A percentile compares a stretch with the other conserved stretches of the same genome.
Conservation (phyloP, 2,797 vertebrate species). For the Tragopan temminckii region DNA sequence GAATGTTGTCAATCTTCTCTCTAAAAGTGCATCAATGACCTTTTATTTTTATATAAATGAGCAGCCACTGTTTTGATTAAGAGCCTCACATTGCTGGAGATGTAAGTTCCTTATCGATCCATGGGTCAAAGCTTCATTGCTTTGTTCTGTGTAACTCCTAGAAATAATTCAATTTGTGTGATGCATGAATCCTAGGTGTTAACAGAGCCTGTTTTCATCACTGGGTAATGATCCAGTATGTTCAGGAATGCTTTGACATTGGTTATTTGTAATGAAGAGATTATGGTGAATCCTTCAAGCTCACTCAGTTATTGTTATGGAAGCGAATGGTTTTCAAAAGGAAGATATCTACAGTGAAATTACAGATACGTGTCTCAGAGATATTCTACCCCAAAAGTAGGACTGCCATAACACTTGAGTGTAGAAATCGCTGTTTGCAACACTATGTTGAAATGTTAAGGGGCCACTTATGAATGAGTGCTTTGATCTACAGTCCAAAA, state of each 20-base stretch:
- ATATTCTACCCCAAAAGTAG: background rate
- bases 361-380: background rate
- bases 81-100: conserved; percentile 36
- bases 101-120: conserved; percentile 65
- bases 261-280: conserved; percentile 21
- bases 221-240: conserved; percentile 10
- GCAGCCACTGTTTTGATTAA: conserved; percentile 71
- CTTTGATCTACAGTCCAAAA: background rate
- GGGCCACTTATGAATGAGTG: background rate
- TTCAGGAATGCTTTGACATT: background rate
- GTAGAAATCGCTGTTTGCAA: background rate
- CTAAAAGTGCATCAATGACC: conserved; percentile 66
- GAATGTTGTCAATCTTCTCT: conserved; percentile 60
- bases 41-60: conserved; percentile 79
- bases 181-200: conserved; percentile 10
- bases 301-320: conserved; percentile 9
- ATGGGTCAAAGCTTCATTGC: conserved; percentile 40
- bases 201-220: conserved; percentile 44
- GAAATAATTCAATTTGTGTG: conserved; percentile 52
- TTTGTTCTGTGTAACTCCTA: conserved; percentile 64
- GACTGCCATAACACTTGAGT: background rate
- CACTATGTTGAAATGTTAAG: background rate
- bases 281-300: background rate
- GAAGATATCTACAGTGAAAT: background rate
- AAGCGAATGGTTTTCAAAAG: background rate